Evolutionary conservation across 2,113 vertebrate species (phyloP).

Genomic region (Sialia sialis): DNA sequence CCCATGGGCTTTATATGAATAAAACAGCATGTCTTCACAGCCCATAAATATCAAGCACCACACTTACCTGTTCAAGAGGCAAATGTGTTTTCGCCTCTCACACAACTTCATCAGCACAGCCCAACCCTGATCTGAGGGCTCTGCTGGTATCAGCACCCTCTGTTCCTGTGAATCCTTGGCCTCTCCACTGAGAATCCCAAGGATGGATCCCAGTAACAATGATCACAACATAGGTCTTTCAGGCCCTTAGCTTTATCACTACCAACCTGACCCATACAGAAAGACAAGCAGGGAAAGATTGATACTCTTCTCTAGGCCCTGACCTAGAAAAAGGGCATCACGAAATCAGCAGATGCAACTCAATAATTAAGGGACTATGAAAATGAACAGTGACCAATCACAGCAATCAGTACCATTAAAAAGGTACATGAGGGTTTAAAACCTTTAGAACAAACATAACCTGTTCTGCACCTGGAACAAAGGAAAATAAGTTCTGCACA

Average conservation of each 20-base stretch:
- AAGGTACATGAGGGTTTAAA: background rate
- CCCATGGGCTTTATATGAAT: background rate
- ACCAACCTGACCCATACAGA: background rate
- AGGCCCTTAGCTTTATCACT: background rate
- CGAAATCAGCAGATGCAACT: background rate
- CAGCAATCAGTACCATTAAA: background rate
- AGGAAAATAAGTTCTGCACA: background rate
- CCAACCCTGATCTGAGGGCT: background rate
- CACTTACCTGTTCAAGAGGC: background rate
- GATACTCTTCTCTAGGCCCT: background rate
- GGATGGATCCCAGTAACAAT: background rate
- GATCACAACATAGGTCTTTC: background rate
- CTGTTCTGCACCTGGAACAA: background rate
- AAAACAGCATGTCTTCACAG: background rate
- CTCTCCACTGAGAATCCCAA: background rate
- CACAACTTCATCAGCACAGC: background rate
- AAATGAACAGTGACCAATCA: background rate
- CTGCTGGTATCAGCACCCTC: background rate
- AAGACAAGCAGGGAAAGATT: background rate
- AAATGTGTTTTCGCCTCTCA: background rate
- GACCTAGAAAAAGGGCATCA: background rate
- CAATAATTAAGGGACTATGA: background rate
- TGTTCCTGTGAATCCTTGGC: background rate
- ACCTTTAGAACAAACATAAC: background rate
- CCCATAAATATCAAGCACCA: background rate